Base-by-base conservation (phyloP, 2,113 vertebrate species). In the Heterotilapia buettikoferi region DNA sequence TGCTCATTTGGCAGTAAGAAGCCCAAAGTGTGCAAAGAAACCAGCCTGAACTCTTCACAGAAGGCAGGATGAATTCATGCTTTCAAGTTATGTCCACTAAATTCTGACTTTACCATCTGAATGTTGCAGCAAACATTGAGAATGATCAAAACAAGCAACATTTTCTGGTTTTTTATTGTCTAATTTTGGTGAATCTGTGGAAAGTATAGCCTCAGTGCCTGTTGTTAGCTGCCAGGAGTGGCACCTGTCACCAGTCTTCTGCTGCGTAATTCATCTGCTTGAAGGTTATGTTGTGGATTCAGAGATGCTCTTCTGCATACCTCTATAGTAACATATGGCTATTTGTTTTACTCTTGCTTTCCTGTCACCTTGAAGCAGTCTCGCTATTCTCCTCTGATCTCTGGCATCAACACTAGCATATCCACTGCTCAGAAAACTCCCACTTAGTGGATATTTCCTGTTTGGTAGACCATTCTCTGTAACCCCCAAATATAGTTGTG, bases 131-230 rank as follows among this genome's bases (percentile, higher is more conserved):
- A 68, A 5, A 66, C 33, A 38, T 38, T 19, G 31, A 66, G 0
- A 66, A 6, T 66, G 11, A 13, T 68, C 63, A 68, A 21, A 71
- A 21, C 38, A 43, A 40, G 38, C 66, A 71, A 71, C 36, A 24
- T 43, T 68, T 38, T 38, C 0, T 12, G 6, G 0, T 66, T 12
- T 38, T 66, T 12, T 66, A 66, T 66, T 66, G 33, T 66, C 61
- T 38, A 66, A 24, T 71, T 71, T 43, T 71, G 66, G 66, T 43
- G 66, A 71, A 24, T 38, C 0, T 0, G 3, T 43, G n/a, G 9
- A 38, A 68, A 68, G 19, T 38, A 38, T 68, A 21, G 19, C 61
- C 61, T 68, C 61, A 68, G n/a, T 71, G 21, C 66, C 38, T 71
- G 63, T 7, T 21, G 4, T 66, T 66, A 38, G 61, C 33, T 68